Conservation (phyloP, 2,797 vertebrate species). For the Tarsius wallacei region DNA sequence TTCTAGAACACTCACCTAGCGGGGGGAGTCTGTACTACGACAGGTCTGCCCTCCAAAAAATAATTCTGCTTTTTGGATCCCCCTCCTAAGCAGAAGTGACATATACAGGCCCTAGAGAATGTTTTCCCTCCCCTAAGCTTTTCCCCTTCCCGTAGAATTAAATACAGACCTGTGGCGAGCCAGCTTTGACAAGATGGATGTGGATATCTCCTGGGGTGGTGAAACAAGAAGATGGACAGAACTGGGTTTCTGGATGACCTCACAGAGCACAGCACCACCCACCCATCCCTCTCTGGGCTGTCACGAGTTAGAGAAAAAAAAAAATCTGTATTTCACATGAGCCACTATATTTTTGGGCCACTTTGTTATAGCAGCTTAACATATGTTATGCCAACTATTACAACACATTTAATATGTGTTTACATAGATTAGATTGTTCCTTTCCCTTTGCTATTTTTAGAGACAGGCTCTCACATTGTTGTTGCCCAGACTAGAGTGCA, state of each 20-base stretch:
- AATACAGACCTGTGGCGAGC: too few species aligned
- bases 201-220: too few species aligned
- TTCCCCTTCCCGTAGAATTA: not conserved
- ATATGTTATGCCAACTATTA: not conserved
- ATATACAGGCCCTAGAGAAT: not conserved
- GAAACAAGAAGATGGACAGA: not conserved
- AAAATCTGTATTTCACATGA: not conserved
- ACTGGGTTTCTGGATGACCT: not conserved
- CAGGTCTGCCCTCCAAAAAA: too few species aligned
- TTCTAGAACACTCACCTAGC: too few species aligned
- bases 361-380: not conserved
- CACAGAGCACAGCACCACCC: not conserved
- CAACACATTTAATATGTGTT: not conserved
- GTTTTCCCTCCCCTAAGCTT: not conserved
- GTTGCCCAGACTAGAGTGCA: too few species aligned
- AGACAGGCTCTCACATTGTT: too few species aligned
- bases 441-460: too few species aligned
- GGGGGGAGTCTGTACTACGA: too few species aligned
- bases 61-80: too few species aligned
- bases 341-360: not conserved
- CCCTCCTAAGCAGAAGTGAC: not conserved
- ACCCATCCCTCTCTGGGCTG: too few species aligned
- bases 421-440: not conserved
- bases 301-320: not conserved
- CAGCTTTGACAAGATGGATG: not conserved